Base-by-base conservation (phyloP, 2,797 vertebrate genomes). In the Gobionotothen gibberifrons region DNA sequence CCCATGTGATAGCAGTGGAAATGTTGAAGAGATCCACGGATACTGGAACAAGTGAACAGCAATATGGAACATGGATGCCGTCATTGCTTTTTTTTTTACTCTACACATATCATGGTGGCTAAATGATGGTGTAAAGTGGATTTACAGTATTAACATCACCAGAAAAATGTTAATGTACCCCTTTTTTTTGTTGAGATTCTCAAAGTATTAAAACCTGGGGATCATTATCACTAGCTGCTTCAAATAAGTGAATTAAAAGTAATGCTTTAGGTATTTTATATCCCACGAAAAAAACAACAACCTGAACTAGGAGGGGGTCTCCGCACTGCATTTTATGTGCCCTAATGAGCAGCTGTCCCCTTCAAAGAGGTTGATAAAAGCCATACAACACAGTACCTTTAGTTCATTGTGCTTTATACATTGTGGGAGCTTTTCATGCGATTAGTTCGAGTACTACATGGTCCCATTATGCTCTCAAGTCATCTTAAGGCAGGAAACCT, bases 1-100 rank as follows among this genome's bases (percentile, higher is more conserved):
- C 80, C 69, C 74, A 26, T 36, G 67, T 72, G 62, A 83, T 73
- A 66, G 46, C 63, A 66, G 52, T 80, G 86, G 83, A 89, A 88
- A 90, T 51, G 56, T 74, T 85, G 69, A 78, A 26, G 47, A 65
- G 32, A 49, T 70, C 68, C 66, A 47, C 40, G 62, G 47, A 78
- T 8, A 76, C 52, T 85, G 74, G 82, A 85, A 83, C 66, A 80
- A 78, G 58, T 81, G 52, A 77, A 82, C 74, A 57, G 43, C 74
- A 75, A 56, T 68, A 75, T 78, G 77, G 74, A 90, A 80, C 67
- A 66, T 51, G 17, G 54, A 74, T 82, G 74, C 15, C 16, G 3
- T 81, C 80, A 74, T 39, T 66, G 61, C 39, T 69, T 78, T 72
- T 66, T 72, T 66, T 76, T 78, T 78, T 16, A 16, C 51, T 69